A percentile compares a stretch with the other conserved stretches of the same genome.
These are phyloP conservation scores for Parotia lawesii DNA, from an alignment of 2,113 vertebrate genomes.

Conservation along the genomic window DNA sequence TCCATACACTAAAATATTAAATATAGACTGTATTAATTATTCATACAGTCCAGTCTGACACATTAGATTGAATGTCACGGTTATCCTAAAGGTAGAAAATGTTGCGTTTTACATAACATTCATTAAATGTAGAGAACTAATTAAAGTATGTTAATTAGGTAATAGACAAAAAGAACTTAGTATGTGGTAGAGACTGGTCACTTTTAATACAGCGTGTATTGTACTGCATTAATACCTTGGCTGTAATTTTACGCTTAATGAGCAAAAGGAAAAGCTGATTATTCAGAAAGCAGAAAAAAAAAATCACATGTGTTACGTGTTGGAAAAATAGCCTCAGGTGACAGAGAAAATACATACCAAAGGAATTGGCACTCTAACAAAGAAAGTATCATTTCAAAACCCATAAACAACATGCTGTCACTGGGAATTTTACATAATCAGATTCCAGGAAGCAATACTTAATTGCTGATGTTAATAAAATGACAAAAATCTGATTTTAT, in stretches of 20 bases:
- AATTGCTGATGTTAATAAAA: not conserved
- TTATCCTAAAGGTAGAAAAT: constrained; percentile 67
- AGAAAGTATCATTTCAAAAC: constrained; percentile 67
- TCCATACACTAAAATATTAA: constrained; percentile 38
- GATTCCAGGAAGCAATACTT: constrained; percentile 32
- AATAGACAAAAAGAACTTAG: constrained; percentile 71
- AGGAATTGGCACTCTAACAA: constrained; percentile 65
- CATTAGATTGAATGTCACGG: constrained; percentile 63
- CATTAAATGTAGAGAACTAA: constrained; percentile 72
- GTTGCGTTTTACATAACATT: constrained; percentile 70
- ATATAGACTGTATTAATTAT: constrained; percentile 65
- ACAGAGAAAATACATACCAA: constrained; percentile 69
- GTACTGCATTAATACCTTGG: constrained; percentile 73
- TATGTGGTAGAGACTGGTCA: constrained; percentile 72
- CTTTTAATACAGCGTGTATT: constrained; percentile 68
- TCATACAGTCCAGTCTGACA: constrained; percentile 61
- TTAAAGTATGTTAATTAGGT: constrained; percentile 78
- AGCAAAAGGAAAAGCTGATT: constrained; percentile 79
- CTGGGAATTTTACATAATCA: constrained; percentile 32
- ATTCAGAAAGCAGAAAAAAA: constrained; percentile 68
- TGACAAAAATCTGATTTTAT: not conserved
- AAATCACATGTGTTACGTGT: constrained; percentile 69
- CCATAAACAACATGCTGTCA: constrained; percentile 45
- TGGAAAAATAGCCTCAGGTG: constrained; percentile 78
- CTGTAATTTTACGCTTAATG: constrained; percentile 71